Conservation (phyloP, 1,140 invertebrate species). For the Macrobrachium rosenbergii region DNA sequence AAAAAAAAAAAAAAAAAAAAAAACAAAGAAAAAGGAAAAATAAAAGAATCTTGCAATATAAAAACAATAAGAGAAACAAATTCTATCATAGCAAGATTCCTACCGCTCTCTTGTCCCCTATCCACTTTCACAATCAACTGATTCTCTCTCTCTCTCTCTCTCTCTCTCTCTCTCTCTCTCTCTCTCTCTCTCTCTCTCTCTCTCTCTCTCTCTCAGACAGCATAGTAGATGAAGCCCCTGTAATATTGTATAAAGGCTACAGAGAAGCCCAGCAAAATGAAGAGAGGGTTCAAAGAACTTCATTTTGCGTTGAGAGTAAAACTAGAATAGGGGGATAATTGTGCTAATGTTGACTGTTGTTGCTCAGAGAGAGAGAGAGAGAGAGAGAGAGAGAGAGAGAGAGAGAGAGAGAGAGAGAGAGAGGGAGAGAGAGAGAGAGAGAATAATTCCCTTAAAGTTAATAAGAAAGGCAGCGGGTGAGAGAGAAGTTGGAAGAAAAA, state of each 20-base stretch:
- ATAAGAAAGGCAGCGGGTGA: background rate
- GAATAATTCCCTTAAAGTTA: background rate
- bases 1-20: too few relatives aligned
- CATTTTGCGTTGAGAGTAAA: too few relatives aligned
- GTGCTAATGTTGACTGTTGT: too few relatives aligned
- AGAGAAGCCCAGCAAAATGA: too few relatives aligned
- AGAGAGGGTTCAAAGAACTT: too few relatives aligned
- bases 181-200: background rate
- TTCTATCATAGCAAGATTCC: too few relatives aligned
- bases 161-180: slow-evolving; percentile 1
- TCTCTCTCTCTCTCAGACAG: background rate
- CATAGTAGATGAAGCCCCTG: too few relatives aligned
- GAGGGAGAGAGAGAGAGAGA: slow-evolving; percentile 28
- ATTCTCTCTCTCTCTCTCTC: background rate
- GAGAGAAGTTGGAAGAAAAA: background rate
- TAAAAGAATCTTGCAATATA: too few relatives aligned
- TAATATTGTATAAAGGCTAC: too few relatives aligned
- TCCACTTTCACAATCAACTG: background rate
- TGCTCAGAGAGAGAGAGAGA: slow-evolving; percentile 18
- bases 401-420: slow-evolving; percentile 34
- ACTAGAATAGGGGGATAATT: too few relatives aligned
- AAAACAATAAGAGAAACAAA: too few relatives aligned
- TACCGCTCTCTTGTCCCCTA: background rate
- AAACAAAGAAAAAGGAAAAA: too few relatives aligned
- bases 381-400: slow-evolving; percentile 27